Conservation (phyloP, 2,888 invertebrate species). For the Patella pellucida region DNA sequence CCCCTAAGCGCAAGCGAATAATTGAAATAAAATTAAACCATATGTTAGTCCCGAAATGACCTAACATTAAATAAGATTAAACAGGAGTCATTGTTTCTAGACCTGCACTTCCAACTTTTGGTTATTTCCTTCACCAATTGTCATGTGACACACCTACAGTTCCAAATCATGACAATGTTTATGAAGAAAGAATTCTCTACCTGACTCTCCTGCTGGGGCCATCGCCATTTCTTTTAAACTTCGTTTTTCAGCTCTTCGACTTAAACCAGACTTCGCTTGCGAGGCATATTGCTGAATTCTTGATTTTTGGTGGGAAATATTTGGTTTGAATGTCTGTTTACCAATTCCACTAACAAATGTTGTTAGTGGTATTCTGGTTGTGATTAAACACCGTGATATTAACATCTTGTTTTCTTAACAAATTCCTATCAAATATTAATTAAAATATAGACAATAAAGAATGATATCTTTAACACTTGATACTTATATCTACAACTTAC, state of each 20-base stretch:
- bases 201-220: constrained; percentile 79
- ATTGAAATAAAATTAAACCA: too few relatives aligned
- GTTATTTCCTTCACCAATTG: not conserved
- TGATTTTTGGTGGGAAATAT: constrained; percentile 29
- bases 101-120: constrained; percentile 2
- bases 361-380: constrained; percentile 41
- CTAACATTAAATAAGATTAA: not conserved
- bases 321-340: constrained; percentile 24
- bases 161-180: not conserved
- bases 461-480: too few relatives aligned
- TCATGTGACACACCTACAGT: too few relatives aligned
- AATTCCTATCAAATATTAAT: too few relatives aligned
- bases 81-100: not conserved
- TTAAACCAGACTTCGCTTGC: constrained; percentile 37
- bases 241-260: constrained; percentile 66
- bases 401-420: constrained; percentile 28
- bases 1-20: too few relatives aligned
- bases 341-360: constrained; percentile 43
- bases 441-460: too few relatives aligned
- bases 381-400: constrained; percentile 24
- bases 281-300: constrained; percentile 45
- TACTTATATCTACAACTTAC: too few relatives aligned
- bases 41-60: too few relatives aligned
- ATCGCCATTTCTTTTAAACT: constrained; percentile 81
- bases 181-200: constrained; percentile 35